phyloP scores from a whole-genome alignment of 35 echinoderm and acorn worm species.

The Nesometra sesokonis region DNA sequence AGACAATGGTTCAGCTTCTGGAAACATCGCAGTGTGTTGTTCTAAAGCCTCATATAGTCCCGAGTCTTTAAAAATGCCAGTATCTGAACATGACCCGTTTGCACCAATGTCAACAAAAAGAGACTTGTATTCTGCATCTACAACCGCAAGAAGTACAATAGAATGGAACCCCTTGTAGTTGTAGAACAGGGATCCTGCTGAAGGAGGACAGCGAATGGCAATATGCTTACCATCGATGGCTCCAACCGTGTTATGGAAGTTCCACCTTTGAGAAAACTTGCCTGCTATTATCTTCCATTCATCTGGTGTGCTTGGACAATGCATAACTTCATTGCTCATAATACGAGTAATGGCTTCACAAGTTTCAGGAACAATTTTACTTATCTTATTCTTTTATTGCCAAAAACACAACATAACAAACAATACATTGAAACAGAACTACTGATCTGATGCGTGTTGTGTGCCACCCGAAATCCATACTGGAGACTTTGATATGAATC shows the following conservation, averaged over 20 bases:
- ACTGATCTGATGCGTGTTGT: too few species aligned
- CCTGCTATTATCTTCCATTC: background rate
- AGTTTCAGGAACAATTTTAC: too few species aligned
- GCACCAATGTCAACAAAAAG: constrained; percentile 25
- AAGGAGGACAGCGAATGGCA: background rate
- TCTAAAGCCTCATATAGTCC: too few species aligned
- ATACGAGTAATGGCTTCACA: too few species aligned
- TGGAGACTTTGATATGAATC: too few species aligned
- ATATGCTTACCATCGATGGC: constrained; percentile 19
- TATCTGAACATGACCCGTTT: constrained; percentile 10
- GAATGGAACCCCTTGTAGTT: constrained; percentile 27
- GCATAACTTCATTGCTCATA: too few species aligned
- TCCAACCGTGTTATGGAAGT: constrained; percentile 22
- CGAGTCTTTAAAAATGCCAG: too few species aligned
- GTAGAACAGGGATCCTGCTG: background rate
- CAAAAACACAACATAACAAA: too few species aligned
- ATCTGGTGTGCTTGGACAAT: too few species aligned
- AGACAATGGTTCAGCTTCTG: background rate
- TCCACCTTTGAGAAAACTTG: background rate
- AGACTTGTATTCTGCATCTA: constrained; percentile 29
- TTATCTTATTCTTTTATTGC: too few species aligned
- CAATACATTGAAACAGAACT: too few species aligned
- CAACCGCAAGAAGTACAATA: constrained; percentile 16
- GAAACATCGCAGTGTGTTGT: background rate
- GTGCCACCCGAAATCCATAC: too few species aligned